phyloP scores from a whole-genome alignment of 2,888 invertebrate species.

The Cheilosia vulpina region DNA sequence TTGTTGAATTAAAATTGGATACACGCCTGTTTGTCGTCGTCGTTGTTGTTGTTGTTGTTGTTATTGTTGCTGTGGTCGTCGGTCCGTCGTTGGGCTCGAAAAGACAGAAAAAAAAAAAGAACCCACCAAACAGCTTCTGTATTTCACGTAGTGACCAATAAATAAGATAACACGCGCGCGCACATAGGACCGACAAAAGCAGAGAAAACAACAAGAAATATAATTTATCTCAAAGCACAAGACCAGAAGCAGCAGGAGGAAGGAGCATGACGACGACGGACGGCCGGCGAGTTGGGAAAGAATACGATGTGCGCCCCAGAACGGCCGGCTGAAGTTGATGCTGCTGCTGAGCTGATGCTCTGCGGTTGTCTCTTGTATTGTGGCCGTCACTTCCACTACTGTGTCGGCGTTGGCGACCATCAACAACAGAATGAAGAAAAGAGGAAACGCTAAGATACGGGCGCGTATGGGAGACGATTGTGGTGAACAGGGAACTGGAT shows the following conservation, averaged over 20 bases:
- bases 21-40: conserved; percentile 67
- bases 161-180: conserved; percentile 72
- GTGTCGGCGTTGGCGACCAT: conserved; percentile 12
- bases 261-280: not conserved
- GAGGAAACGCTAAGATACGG: conserved; percentile 31
- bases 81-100: not conserved
- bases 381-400: conserved; percentile 46
- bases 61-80: not conserved
- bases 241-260: conserved; percentile 24
- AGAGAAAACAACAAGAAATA: conserved; percentile 60
- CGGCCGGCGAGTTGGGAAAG: conserved; percentile 21
- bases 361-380: conserved; percentile 5
- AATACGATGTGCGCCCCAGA: conserved; percentile 51
- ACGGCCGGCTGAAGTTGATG: conserved; percentile 32
- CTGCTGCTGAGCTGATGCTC: not conserved
- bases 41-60: conserved; percentile 28
- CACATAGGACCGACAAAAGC: conserved; percentile 64
- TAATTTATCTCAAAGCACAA: conserved; percentile 67
- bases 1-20: conserved; percentile 75
- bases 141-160: conserved; percentile 75
- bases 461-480: conserved; percentile 47
- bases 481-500: conserved; percentile 71
- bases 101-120: conserved; percentile 47
- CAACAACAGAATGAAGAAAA: conserved; percentile 9
- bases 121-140: conserved; percentile 75